Base-by-base conservation (phyloP, 1,140 invertebrate genomes). In the Antheraea pernyi region DNA sequence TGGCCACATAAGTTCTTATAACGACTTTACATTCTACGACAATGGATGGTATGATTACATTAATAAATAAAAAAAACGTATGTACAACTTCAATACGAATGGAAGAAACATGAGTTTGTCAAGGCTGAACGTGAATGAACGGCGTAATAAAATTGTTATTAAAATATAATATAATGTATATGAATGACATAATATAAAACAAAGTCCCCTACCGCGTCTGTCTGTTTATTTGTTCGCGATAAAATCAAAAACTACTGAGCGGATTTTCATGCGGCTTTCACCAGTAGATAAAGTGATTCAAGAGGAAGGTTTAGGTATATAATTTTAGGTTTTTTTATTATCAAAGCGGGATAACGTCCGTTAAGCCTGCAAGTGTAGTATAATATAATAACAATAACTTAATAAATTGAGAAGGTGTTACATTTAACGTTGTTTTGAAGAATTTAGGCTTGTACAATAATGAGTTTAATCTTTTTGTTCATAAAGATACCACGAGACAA, bases 1-100 rank as follows among this genome's bases (percentile, higher is more conserved):
- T 79, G 77, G 75, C 80, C 82, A 83, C 85, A 89, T 84, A 83
- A 80, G 73, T 79, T 16, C 46, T 53, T 53, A 53, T 53, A 53
- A 53, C 46, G 46, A 53, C 46, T 53, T 53, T 53, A 53, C 46
- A 53, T 53, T 53, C 46, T 53, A 53, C 46, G 46, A 53, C 46
- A 53, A 53, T 53, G 46, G 46, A 53, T n/a, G 46, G 46, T 53
- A n/a, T 53, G 46, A 53, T 53, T 53, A 53, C 46, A 53, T 53
- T 53, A 53, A 53, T 11, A 8, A 53, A 53, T 11, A 8, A 53
- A 53, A 53, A 53, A 53, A 16, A 53, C 13, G 16, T 16, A 53
- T 53, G 46, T 53, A 16, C 11, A 53, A 13, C 46, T 16, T 53
- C 46, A 53, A 53, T 53, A 53, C 10, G 10, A 53, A 53, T 53